phyloP scores from a whole-genome alignment of 2,113 vertebrate species.

The Cinclus cinclus region DNA sequence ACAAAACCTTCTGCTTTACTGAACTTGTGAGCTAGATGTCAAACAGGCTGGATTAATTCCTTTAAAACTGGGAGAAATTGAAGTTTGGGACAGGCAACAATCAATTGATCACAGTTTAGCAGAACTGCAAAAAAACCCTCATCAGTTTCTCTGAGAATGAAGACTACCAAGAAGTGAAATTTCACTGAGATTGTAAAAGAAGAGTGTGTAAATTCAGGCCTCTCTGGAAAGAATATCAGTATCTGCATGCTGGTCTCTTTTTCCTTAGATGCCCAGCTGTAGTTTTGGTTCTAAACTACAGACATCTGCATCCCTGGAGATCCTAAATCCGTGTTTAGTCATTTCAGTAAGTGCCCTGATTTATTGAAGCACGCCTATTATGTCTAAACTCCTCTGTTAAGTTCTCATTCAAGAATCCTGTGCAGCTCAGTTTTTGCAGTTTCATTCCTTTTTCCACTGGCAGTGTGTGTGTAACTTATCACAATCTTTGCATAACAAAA shows the following conservation, averaged over 20 bases:
- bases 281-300: not conserved
- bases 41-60: not conserved
- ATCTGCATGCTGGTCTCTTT: not conserved
- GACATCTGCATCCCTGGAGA: not conserved
- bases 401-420: constrained; percentile 18
- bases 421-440: not conserved
- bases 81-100: not conserved
- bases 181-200: not conserved
- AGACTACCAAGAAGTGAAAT: not conserved
- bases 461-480: not conserved
- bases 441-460: constrained; percentile 4
- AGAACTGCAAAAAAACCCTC: not conserved
- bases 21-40: not conserved
- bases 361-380: not conserved
- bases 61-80: not conserved
- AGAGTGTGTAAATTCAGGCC: not conserved
- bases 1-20: not conserved
- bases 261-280: not conserved
- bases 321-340: constrained; percentile 28
- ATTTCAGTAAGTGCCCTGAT: not conserved
- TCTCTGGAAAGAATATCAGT: not conserved
- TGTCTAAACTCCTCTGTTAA: not conserved
- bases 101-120: not conserved
- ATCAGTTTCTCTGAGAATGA: not conserved
- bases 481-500: not conserved